A percentile compares a stretch with the other conserved stretches of the same genome.
phyloP scores from a whole-genome alignment of 2,888 invertebrate species.

The Hydrotaea cyrtoneurina region DNA sequence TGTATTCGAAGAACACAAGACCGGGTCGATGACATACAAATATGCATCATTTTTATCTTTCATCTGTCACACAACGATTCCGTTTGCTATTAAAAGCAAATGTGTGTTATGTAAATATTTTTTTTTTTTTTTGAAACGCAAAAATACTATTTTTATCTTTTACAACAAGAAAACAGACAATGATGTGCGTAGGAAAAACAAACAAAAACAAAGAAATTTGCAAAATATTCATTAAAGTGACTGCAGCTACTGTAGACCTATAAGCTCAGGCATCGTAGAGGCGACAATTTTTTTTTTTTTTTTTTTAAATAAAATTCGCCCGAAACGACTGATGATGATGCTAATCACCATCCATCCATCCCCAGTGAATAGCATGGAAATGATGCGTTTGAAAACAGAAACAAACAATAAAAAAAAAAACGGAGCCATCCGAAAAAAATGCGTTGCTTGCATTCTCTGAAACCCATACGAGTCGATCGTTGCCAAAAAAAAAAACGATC shows the following conservation, averaged over 20 bases:
- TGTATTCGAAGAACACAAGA: no score
- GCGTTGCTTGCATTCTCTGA: constrained; percentile 36
- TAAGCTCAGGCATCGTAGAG: not conserved
- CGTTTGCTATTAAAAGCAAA: no score
- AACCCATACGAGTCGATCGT: not conserved
- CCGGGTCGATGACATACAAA: no score
- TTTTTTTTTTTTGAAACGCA: constrained; percentile 5
- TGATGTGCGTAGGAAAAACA: not conserved
- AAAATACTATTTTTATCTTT: not conserved
- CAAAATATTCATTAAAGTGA: no score
- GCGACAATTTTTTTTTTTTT: not conserved
- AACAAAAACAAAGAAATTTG: not conserved
- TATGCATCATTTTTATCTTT: no score
- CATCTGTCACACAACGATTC: no score
- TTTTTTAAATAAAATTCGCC: no score
- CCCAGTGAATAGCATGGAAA: no score
- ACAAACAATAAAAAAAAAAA: not conserved
- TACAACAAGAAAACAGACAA: not conserved
- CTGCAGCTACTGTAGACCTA: no score
- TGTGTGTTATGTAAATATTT: constrained; percentile 4
- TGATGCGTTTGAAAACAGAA: not conserved
- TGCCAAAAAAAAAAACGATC: constrained; percentile 12
- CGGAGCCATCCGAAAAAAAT: constrained; percentile 29
- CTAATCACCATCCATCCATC: not conserved
- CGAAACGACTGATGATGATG: not conserved